Evolutionary conservation across 2,888 invertebrate genomes (phyloP), one percentile per base, ranked within the genome.

Genomic region (Drosophila anceps): DNA sequence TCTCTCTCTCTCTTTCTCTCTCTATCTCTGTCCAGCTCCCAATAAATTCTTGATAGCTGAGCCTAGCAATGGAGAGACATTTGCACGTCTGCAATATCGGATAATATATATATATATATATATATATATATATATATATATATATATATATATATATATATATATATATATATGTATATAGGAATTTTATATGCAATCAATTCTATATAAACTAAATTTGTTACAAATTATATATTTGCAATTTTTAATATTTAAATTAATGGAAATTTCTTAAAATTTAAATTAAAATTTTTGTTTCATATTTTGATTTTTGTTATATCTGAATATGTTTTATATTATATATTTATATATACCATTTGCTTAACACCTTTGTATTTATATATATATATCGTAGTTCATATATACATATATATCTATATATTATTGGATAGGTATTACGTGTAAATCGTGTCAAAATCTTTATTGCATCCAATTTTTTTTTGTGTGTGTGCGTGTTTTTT

Each of bases 21-120:
- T n/a, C n/a, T n/a, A n/a, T n/a, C n/a, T n/a, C n/a, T 24, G 24
- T 24, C 24, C 43, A 6, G 9, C 10, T 20, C n/a, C 33, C 20
- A 51, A 29, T 54, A 29, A 54, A 39, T 54, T 54, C 27, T 39
- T 39, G 2, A n/a, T 54, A 27, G 37, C 37, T 15, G 13, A 53
- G 37, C 9, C 27, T 4, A 33, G 7, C 18, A 10, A 24, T 13
- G 43, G 20, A 43, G 12, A 43, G 43, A 33, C 31, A 7, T 33
- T n/a, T 51, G 13, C 53, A 53, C 24, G 10, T 0, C 1, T n/a
- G 8, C 35, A 13, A 35, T 20, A 54, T 39, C 54, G 39, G 37
- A 8, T 37, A 27, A 39, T 27, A 53, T 24, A 51, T 51, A 51
- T 51, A 51, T 33, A 33, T 35, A 35, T 13, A 48, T n/a, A 31